phyloP scores from a whole-genome alignment of 1,140 invertebrate species.

The Medauroidea extradentata region DNA sequence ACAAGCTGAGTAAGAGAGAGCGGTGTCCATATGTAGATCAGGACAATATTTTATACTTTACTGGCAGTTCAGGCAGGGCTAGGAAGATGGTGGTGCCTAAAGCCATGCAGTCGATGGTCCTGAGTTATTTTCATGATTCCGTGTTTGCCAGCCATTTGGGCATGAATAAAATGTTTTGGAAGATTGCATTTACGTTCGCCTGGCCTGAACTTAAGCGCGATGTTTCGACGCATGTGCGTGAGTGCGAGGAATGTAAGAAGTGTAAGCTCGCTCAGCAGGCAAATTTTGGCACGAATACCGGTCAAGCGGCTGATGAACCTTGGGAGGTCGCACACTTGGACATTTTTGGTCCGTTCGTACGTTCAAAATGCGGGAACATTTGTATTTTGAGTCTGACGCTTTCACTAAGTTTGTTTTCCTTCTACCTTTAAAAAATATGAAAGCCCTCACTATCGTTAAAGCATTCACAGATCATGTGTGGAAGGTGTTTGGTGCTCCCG shows the following conservation, averaged over 20 bases:
- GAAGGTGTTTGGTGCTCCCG: too few species aligned
- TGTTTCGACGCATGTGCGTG: background rate
- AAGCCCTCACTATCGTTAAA: too few species aligned
- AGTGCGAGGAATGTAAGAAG: background rate
- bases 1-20: too few species aligned
- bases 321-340: too few species aligned
- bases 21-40: background rate
- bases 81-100: background rate
- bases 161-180: background rate
- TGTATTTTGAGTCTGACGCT: too few species aligned
- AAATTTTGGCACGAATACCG: background rate
- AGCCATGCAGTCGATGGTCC: background rate
- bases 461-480: too few species aligned
- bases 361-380: too few species aligned
- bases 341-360: too few species aligned
- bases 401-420: too few species aligned
- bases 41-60: background rate
- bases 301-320: background rate
- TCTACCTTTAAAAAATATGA: too few species aligned
- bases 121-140: background rate
- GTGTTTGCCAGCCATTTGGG: background rate
- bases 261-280: background rate
- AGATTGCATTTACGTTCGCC: too few species aligned
- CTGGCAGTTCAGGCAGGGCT: too few species aligned
- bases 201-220: background rate